Evolutionary conservation across 2,797 vertebrate species (phyloP).

Genomic region (Pogonophryne albipinna): DNA sequence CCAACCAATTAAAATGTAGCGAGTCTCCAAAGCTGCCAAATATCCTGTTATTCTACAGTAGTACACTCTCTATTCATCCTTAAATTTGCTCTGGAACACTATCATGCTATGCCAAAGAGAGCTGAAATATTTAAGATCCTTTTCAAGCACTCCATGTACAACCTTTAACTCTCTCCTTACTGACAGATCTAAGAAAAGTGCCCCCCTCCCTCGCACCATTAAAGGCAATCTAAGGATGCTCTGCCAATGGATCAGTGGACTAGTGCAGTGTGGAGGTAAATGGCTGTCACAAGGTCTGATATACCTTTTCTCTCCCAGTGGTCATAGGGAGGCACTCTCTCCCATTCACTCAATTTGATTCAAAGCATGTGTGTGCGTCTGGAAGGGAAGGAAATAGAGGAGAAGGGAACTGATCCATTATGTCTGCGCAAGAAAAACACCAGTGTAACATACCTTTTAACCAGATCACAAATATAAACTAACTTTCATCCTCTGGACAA

Average conservation of each 20-base stretch:
- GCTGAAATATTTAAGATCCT: constrained; percentile 63
- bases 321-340: constrained; percentile 56
- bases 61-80: constrained; percentile 44
- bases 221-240: constrained; percentile 78
- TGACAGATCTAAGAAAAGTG: constrained; percentile 62
- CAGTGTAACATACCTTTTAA: constrained; percentile 17
- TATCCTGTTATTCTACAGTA: constrained; percentile 41
- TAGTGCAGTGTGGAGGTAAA: constrained; percentile 67
- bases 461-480: constrained; percentile 25
- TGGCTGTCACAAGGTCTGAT: constrained; percentile 71
- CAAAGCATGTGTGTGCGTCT: constrained; percentile 59
- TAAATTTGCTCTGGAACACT: constrained; percentile 63
- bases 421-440: constrained; percentile 42
- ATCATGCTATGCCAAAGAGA: constrained; percentile 56
- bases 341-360: constrained; percentile 68
- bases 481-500: constrained; percentile 22
- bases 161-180: constrained; percentile 66
- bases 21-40: constrained; percentile 59
- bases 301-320: constrained; percentile 69
- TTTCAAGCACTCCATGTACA: constrained; percentile 66
- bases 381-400: constrained; percentile 45
- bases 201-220: constrained; percentile 58
- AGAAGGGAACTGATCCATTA: constrained; percentile 46
- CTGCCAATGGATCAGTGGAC: constrained; percentile 72
- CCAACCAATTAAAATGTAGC: constrained; percentile 59